Evolutionary conservation across 2,113 vertebrate species (phyloP), one percentile per base, ranked within the genome.

Genomic region (Setophaga coronata): DNA sequence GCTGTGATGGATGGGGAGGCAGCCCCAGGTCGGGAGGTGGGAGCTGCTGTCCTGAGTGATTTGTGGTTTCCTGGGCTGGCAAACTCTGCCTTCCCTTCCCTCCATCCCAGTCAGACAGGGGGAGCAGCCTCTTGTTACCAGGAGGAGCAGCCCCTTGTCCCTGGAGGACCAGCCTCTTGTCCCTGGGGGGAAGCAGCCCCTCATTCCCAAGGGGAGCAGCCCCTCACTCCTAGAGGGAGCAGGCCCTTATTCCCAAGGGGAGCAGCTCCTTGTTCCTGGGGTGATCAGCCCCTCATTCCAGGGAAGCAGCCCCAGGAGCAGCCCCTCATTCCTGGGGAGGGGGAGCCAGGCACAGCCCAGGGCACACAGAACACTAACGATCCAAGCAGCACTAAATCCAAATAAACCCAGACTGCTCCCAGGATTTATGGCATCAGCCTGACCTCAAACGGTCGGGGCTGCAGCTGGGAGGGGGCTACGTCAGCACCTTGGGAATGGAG

Each of bases 381-480:
- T 64, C 57, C 43, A 9, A 86, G 87, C 87, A 62, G 71, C 80
- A 51, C 62, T 80, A 94, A 96, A 91, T 80, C 84, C 76, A 91
- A 93, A 94, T 34, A 93, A 95, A 93, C 81, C 31, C 67, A 1
- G 3, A 33, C 76, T 76, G 87, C 24, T 89, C 80, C 84, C 48
- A 14, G 51, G 92, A 87, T 93, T 94, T 94, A 94, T 56, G 70
- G 58, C 72, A 9, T 2, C 16, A 69, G 34, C 77, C 80, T 94
- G 94, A 69, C 90, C 92, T 61, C 25, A 69, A 25, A 36, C 36
- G 15, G 6, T 45, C 9, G 2, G 57, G 53, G 61, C 92, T 85
- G 82, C 82, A 70, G 73, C 60, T 83, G 82, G 84, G 64, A 62
- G 66, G 38, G 26, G 42, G 24, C 25, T 31, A 50, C 14, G 0